Evolutionary conservation across 2,113 vertebrate species (phyloP), one percentile per base, ranked within the genome.

Genomic region (Pontoporia blainvillei): DNA sequence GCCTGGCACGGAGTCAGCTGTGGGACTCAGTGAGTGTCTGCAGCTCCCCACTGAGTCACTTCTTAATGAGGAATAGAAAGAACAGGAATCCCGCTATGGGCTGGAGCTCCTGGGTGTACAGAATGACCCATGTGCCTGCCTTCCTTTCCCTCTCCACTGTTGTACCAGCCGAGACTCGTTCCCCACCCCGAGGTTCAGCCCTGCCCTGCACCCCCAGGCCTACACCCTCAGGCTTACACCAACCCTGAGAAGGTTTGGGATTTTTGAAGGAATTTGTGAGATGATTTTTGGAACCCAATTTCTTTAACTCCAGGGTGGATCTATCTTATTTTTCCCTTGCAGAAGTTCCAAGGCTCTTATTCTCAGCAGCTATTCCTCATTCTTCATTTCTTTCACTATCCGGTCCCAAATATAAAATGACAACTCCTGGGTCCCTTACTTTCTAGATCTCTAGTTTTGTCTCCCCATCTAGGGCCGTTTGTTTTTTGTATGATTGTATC

Each of bases 11-110:
- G 84, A 0, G 13, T 66, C 36, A 39, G 71, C 41, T 5, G 44
- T 21, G 21, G 14, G n/a, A 4, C 17, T 31, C 54, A 0, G 0
- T 1, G 31, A 11, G 49, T 0, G 7, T n/a, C 59, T 23, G 20
- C 12, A 46, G 49, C 57, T 36, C 78, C 59, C 11, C 6, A 31
- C 25, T 8, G 11, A 66, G 29, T 91, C 13, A 29, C 59, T 90
- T 49, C 41, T 39, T 61, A 10, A 20, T 0, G 4, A 17, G 21
- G 62, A 20, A 11, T 3, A 86, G 67, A 52, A 61, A n/a, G 31
- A 81, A 25, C 34, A 39, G 36, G 36, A 52, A 21, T 39, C 13
- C n/a, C 12, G 15, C 3, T 25, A 8, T 18, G 18, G 66, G 3
- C 2, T 5, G 31, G 39, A 61, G 6, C 9, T 5, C 18, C 73